Base-by-base conservation (phyloP, 35 echinoderm and acorn worm genomes). In the Patiria miniata region DNA sequence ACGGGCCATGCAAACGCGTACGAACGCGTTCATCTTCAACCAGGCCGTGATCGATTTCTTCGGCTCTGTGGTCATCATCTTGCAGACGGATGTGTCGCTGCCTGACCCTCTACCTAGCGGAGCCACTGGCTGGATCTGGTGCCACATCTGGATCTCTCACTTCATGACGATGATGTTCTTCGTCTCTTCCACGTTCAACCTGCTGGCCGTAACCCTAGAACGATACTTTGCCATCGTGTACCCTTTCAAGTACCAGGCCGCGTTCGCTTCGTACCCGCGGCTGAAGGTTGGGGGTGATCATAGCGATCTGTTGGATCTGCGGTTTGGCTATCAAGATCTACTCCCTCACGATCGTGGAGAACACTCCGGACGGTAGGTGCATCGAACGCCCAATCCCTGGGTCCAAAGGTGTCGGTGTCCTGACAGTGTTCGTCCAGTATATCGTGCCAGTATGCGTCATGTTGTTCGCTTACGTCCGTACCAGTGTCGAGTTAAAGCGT, bases 211-310 rank as follows among this genome's bases (percentile, higher is more conserved):
- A 7, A 89, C 93, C 28, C 23, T 94, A 26, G 93, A 94, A 34
- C 52, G 93, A 19, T 94, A 90, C 65, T 81, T 90, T 32, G 93
- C 93, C 39, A 86, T 94, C 37, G 83, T 94, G 2, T 81, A 90
- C 52, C 93, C 93, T 8, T 68, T 84, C 5, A 65, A 39, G 34
- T 90, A 90, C 51, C 65, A 78, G 61, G 39, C 16, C 18, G 19
- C 50, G 2, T 84, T 90, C 44, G 83, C 30, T 59, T 5, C 61
- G 12, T 12, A 34, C 23, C 61, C 61, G 9, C 61, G 68, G 1
- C 22, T 33, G 22, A 90, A 59, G 18, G 28, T 53, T n/a, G 16
- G 38, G 73, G 30, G 39, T 78, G 32, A 29, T 73, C 3, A 82
- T 82, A 29, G 57, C 32, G 26, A 10, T 28, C 7, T 54, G 58